Conservation (phyloP, 2,888 invertebrate species). For the Acanthoscelides obtectus region DNA sequence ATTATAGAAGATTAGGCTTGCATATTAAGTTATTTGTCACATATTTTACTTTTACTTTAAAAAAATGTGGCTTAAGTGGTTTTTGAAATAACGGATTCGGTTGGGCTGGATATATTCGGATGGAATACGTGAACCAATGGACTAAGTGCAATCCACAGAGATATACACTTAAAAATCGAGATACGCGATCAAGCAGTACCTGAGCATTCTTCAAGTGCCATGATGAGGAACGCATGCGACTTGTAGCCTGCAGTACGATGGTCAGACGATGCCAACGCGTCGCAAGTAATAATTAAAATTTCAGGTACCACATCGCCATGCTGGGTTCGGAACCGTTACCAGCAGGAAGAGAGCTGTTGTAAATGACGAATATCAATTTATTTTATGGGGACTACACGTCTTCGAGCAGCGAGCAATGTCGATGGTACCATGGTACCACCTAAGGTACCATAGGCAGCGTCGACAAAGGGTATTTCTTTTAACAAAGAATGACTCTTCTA, state of each 20-base stretch:
- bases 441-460: too few species aligned
- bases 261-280: background rate
- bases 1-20: too few species aligned
- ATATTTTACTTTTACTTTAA: too few species aligned
- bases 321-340: background rate
- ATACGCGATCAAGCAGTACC: background rate
- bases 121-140: too few species aligned
- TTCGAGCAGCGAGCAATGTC: background rate
- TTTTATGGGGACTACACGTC: background rate
- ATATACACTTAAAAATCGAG: too few species aligned
- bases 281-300: background rate
- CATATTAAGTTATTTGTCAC: too few species aligned
- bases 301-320: background rate
- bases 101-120: too few species aligned
- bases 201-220: background rate
- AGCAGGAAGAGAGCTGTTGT: constrained; percentile 14
- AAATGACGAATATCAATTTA: constrained; percentile 17
- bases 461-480: too few species aligned
- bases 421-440: background rate
- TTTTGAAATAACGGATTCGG: too few species aligned
- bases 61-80: too few species aligned
- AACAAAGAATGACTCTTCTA: too few species aligned
- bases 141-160: too few species aligned
- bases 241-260: background rate
- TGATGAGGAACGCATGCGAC: background rate